Evolutionary conservation across 2,888 invertebrate genomes (phyloP).

Genomic region (Rotaria sp.): DNA sequence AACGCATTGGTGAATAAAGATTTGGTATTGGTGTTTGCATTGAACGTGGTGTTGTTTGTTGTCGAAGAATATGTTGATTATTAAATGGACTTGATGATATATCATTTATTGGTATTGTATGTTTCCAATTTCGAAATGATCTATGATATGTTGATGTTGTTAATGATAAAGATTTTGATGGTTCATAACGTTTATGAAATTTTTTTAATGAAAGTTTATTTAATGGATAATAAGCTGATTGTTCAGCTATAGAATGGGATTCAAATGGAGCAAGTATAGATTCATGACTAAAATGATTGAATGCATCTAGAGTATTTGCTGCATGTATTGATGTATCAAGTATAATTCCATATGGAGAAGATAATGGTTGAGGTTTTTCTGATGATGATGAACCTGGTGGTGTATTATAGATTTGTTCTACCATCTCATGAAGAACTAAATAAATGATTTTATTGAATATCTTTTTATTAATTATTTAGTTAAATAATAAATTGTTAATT

Average conservation of each 20-base stretch:
- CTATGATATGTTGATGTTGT: background rate
- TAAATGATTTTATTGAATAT: background rate
- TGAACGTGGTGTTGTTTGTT: background rate
- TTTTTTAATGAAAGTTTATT: background rate
- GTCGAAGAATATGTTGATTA: background rate
- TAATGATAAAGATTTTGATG: background rate
- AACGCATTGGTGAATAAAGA: background rate
- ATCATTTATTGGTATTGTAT: background rate
- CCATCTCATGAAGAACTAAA: background rate
- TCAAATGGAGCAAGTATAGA: background rate
- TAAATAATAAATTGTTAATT: too few species aligned
- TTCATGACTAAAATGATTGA: background rate
- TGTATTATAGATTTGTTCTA: background rate
- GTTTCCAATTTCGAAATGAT: background rate
- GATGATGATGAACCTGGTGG: constrained; percentile 18
- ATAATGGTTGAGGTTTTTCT: background rate
- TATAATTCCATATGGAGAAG: background rate
- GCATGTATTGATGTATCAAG: background rate
- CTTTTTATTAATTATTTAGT: too few species aligned
- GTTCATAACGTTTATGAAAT: background rate
- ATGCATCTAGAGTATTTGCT: background rate
- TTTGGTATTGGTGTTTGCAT: background rate
- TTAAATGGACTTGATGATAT: background rate
- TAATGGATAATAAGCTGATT: background rate
- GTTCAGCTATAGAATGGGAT: background rate